Evolutionary conservation across 2,888 invertebrate species (phyloP), one percentile per base, ranked within the genome.

Genomic region (Melanostoma mellinum): DNA sequence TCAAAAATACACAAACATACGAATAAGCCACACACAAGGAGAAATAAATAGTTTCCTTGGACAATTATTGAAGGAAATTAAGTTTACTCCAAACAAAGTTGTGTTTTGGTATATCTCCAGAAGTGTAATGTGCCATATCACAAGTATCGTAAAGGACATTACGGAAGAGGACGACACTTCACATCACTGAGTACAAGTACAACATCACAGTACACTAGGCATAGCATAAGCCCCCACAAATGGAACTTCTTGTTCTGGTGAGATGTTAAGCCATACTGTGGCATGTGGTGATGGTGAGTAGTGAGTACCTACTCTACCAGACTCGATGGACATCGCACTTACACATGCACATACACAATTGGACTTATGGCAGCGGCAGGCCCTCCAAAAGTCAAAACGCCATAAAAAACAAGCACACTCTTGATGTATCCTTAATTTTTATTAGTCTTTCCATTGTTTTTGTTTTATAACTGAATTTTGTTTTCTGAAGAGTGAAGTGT

Each of bases 401-500:
- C 73, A 56, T 82, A 61, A 77, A 77, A 68, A 68, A 68, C 55
- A 56, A 73, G 58, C 58, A 73, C 63, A 69, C 77, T 38, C 50
- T 77, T 69, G 63, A 82, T 78, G 82, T 82, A 77, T 73, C 73
- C 82, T 74, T 82, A 77, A 78, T 82, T 82, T 82, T 82, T 78
- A 82, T 82, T 77, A 77, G 77, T 55, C 72, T 68, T 48, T 67
- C 72, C 67, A 81, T 81, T 81, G 60, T 63, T 82, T 82, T 73
- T 77, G 73, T 82, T 82, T 78, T 82, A 78, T 69, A 73, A 69
- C 69, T 65, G 38, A 48, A 44, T 32, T 60, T 50, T 53, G 10
- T 48, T 77, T 6, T 67, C 38, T 10, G n/a, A 33, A 10, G 8
- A n/a, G 9, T 44, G 6, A 9, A 9, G 44, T 33, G 8, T 44